Percentiles rank a stretch among this genome's conserved stretches.
Conservation (phyloP, 2,888 invertebrate genomes). For the Drosophila emarginata region DNA sequence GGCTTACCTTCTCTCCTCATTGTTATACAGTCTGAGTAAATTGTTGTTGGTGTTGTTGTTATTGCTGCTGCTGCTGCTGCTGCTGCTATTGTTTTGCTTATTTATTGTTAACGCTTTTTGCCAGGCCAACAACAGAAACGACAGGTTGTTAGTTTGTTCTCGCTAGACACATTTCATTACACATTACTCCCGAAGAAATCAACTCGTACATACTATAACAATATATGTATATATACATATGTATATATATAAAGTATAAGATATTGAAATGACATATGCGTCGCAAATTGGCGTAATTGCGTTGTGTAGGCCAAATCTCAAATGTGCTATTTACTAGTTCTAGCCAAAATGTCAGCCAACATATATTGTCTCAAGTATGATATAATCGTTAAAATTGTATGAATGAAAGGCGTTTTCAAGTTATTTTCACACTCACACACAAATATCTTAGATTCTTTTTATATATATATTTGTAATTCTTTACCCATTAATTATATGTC, state of each 20-base stretch:
- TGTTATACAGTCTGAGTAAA: conserved; percentile 65
- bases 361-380: conserved; percentile 45
- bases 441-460: neutral
- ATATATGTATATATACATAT: conserved; percentile 10
- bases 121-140: conserved; percentile 56
- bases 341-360: conserved; percentile 72
- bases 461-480: too few relatives aligned
- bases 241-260: conserved; percentile 30
- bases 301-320: conserved; percentile 43
- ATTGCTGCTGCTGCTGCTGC: conserved; percentile 37
- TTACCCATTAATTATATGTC: neutral
- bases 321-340: conserved; percentile 44
- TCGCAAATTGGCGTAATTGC: conserved; percentile 2
- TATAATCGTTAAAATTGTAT: conserved; percentile 65
- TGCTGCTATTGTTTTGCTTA: conserved; percentile 65
- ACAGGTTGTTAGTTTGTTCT: conserved; percentile 71
- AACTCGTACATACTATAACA: conserved; percentile 24
- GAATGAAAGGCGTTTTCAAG: conserved; percentile 73
- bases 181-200: conserved; percentile 51
- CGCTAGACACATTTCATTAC: conserved; percentile 67
- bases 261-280: conserved; percentile 31
- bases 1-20: conserved; percentile 77
- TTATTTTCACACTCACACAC: conserved; percentile 51
- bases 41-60: conserved; percentile 40
- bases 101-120: conserved; percentile 75